These are phyloP conservation scores for Buphagus erythrorhynchus DNA, from an alignment of 2,797 vertebrate species.

Conservation along the genomic window DNA sequence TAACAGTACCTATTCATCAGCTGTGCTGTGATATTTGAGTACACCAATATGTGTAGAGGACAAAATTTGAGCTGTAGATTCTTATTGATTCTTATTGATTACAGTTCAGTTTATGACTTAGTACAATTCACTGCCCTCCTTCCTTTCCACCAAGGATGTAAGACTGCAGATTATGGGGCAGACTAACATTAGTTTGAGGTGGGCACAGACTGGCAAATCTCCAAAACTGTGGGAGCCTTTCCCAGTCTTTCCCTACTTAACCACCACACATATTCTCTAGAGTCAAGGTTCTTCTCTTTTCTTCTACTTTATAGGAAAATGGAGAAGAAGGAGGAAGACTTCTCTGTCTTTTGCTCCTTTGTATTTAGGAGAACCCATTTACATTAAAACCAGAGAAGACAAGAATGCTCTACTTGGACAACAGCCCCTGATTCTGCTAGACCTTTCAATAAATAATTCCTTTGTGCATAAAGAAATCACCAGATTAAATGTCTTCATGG, in stretches of 20 bases:
- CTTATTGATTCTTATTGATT: background rate
- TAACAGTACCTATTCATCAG: background rate
- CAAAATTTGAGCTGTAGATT: background rate
- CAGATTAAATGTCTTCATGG: background rate
- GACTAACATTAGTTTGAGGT: background rate
- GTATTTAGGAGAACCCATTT: background rate
- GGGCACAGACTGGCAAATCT: background rate
- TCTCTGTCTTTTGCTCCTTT: background rate
- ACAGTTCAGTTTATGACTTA: background rate
- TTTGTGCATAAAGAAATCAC: background rate
- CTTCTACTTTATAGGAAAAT: background rate
- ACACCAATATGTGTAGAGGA: background rate
- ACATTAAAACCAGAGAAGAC: background rate
- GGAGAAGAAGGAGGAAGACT: background rate
- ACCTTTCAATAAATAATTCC: background rate
- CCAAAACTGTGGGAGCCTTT: background rate
- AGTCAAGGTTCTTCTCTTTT: background rate
- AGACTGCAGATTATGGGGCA: background rate
- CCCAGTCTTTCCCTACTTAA: background rate
- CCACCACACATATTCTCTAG: background rate
- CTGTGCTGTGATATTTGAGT: background rate
- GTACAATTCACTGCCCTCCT: background rate
- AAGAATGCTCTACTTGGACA: background rate
- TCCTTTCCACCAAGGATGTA: background rate
- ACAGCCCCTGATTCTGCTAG: background rate